Conservation (phyloP, 2,888 invertebrate species). For the Ormyrus labotus region DNA sequence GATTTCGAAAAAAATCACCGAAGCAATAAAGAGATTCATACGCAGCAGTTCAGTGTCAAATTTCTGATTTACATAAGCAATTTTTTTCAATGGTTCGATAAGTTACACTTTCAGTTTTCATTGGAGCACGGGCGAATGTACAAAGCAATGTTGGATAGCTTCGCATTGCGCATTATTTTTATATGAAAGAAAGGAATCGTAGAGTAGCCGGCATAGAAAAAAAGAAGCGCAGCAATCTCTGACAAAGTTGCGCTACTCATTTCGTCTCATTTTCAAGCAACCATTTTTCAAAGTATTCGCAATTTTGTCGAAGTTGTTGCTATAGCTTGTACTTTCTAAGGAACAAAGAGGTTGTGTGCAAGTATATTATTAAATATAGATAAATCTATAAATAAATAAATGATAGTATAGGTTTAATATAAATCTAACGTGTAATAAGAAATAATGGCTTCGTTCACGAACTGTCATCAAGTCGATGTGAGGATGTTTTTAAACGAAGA, state of each 20-base stretch:
- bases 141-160: constrained; percentile 75
- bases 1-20: constrained; percentile 11
- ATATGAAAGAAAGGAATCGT: constrained; percentile 65
- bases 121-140: constrained; percentile 76
- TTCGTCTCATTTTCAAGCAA: constrained; percentile 41
- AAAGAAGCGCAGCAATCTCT: constrained; percentile 60
- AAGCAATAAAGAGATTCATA: constrained; percentile 40
- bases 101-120: constrained; percentile 64
- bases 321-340: constrained; percentile 63
- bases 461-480: constrained; percentile 37
- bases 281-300: constrained; percentile 40
- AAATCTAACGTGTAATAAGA: constrained; percentile 44
- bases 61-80: constrained; percentile 20
- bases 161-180: constrained; percentile 75
- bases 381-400: constrained; percentile 54
- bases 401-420: constrained; percentile 49
- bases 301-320: constrained; percentile 60
- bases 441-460: constrained; percentile 41
- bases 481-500: constrained; percentile 44
- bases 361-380: constrained; percentile 60
- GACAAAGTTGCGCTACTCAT: constrained; percentile 52
- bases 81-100: constrained; percentile 49
- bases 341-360: constrained; percentile 68
- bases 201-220: constrained; percentile 49
- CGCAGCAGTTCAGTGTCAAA: constrained; percentile 41